Percentiles rank a stretch among this genome's conserved stretches.
Conservation (phyloP, 2,113 vertebrate genomes). For the Etheostoma spectabile region DNA sequence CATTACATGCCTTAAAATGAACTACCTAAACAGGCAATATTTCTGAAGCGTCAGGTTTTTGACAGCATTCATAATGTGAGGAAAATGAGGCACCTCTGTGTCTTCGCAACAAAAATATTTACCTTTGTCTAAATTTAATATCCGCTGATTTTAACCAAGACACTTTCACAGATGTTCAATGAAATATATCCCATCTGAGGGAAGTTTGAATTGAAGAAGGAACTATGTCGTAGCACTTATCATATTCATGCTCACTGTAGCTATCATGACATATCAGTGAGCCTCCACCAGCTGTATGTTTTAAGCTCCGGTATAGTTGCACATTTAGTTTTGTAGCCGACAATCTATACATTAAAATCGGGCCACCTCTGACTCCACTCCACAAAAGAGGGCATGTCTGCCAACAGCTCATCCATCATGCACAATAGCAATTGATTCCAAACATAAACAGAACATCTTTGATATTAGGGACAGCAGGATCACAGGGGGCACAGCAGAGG, state of each 20-base stretch:
- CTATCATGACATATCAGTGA: slow-evolving; percentile 77
- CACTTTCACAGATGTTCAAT: slow-evolving; percentile 53
- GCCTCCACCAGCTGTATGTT: slow-evolving; percentile 46
- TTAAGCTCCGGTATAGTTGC: slow-evolving; percentile 83
- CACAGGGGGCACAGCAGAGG: slow-evolving; percentile 61
- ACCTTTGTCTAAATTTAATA: slow-evolving; percentile 41
- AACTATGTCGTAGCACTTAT: slow-evolving; percentile 83
- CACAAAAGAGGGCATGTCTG: slow-evolving; percentile 80
- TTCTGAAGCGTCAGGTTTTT: slow-evolving; percentile 39
- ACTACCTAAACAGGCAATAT: slow-evolving; percentile 29
- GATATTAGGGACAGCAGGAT: slow-evolving; percentile 83
- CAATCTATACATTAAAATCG: slow-evolving; percentile 86
- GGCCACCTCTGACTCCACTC: slow-evolving; percentile 81
- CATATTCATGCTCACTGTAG: slow-evolving; percentile 83
- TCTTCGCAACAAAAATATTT: slow-evolving; percentile 31
- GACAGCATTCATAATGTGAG: slow-evolving; percentile 28
- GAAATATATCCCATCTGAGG: slow-evolving; percentile 67
- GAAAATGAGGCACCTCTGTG: slow-evolving; percentile 22
- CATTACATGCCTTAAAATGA: slow-evolving; percentile 46
- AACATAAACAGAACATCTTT: slow-evolving; percentile 87
- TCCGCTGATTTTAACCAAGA: slow-evolving; percentile 66
- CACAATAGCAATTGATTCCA: slow-evolving; percentile 84
- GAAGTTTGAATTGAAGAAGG: slow-evolving; percentile 71
- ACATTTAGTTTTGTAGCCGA: slow-evolving; percentile 76
- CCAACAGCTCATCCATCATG: slow-evolving; percentile 85